Evolutionary conservation across 2,888 invertebrate species (phyloP).

Genomic region (Hemistola chrysoprasaria): DNA sequence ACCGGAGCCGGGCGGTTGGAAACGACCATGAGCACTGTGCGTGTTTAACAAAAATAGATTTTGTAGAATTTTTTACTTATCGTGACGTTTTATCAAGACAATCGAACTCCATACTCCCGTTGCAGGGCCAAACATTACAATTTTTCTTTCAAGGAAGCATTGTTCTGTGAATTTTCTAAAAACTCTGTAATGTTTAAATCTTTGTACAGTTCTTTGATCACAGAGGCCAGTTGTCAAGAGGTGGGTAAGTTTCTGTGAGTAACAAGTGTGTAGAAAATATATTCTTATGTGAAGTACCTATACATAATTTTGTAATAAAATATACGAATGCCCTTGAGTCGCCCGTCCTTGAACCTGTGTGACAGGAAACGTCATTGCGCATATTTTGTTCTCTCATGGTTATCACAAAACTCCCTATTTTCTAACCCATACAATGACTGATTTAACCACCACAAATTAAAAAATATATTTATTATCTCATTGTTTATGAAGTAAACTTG

Average conservation of each 20-base stretch:
- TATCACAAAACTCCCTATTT: slow-evolving; percentile 1
- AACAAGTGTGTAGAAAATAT: too few species aligned
- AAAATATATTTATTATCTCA: too few species aligned
- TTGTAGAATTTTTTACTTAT: slow-evolving; percentile 67
- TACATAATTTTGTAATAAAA: slow-evolving; percentile 16
- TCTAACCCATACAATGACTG: neutral
- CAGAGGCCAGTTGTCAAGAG: slow-evolving; percentile 88
- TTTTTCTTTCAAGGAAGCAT: slow-evolving; percentile 47
- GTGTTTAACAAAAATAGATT: slow-evolving; percentile 77
- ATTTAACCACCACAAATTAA: neutral
- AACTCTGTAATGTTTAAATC: slow-evolving; percentile 84
- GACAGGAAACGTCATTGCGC: slow-evolving; percentile 44
- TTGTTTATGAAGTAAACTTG: too few species aligned
- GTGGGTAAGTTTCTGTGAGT: slow-evolving; percentile 84
- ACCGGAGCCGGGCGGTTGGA: slow-evolving; percentile 57
- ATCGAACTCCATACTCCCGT: slow-evolving; percentile 56
- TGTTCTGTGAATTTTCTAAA: slow-evolving; percentile 52
- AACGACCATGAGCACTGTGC: slow-evolving; percentile 65
- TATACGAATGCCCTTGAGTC: slow-evolving; percentile 56
- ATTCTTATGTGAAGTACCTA: too few species aligned
- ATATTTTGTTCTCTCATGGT: slow-evolving; percentile 32
- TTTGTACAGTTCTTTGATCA: slow-evolving; percentile 83
- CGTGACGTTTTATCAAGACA: slow-evolving; percentile 70
- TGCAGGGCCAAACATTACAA: slow-evolving; percentile 53
- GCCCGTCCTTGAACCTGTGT: slow-evolving; percentile 65